Percentiles rank a stretch among this genome's conserved stretches.
These are phyloP conservation scores for Brevimyrus niger DNA, from an alignment of 2,113 vertebrate genomes.

Conservation along the genomic window DNA sequence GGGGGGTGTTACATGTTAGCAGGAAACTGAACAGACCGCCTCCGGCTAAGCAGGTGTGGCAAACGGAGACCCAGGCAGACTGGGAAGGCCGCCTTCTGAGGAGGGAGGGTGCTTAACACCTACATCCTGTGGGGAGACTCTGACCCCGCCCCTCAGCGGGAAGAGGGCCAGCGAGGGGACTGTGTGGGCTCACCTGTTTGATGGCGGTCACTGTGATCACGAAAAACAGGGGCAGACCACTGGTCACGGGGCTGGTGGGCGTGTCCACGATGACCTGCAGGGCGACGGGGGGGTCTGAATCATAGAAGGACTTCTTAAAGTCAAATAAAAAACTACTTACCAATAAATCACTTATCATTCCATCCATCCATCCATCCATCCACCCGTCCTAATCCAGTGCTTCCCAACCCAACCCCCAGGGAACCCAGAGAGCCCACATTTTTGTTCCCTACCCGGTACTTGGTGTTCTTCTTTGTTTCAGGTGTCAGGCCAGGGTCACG, in stretches of 20 bases:
- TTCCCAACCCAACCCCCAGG: background rate
- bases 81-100: background rate
- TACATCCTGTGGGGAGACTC: background rate
- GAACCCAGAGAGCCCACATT: background rate
- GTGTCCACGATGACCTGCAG: constrained; percentile 72
- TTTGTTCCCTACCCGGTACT: background rate
- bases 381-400: background rate
- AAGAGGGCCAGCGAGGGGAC: background rate
- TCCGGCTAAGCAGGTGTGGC: background rate
- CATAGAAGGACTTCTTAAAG: background rate
- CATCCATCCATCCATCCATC: background rate
- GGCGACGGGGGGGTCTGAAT: background rate
- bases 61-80: background rate
- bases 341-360: background rate
- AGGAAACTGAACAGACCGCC: background rate
- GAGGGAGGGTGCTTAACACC: background rate
- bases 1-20: background rate
- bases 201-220: constrained; percentile 74
- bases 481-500: background rate
- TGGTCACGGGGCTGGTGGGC: constrained; percentile 71
- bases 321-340: background rate
- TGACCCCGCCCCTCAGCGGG: background rate
- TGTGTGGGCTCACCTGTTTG: constrained; percentile 63
- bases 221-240: constrained; percentile 73
- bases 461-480: background rate